Evolutionary conservation across 2,113 vertebrate species (phyloP), one percentile per base, ranked within the genome.

Genomic region (Chaenocephalus aceratus): DNA sequence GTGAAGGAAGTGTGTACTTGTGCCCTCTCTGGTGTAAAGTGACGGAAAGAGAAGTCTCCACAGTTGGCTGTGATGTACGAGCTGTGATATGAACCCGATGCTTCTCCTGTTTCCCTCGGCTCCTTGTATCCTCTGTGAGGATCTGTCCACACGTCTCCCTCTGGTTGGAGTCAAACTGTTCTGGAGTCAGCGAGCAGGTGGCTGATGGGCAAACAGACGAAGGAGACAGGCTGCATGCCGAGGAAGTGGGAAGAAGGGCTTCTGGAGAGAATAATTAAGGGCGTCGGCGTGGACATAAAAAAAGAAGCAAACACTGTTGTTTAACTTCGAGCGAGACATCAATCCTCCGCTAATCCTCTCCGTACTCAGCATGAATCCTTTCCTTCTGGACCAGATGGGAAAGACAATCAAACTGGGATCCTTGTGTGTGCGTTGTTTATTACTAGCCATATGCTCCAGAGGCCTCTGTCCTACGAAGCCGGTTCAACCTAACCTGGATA

Each of bases 171-270:
- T 80, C 84, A 67, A 63, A 74, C 78, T 77, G 77, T 12, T 69
- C 1, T 2, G 36, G 57, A 72, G 70, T 41, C 74, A 11, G 74
- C 45, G 30, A 82, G 75, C 86, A 89, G 89, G 91, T 84, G 89
- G 86, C 78, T 53, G 65, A 69, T 71, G 21, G 89, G 80, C 82
- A 79, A 54, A 67, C 84, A 88, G 82, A 91, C 26, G 84, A 88
- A 86, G 78, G n/a, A 46, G 72, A 83, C 86, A 85, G 80, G 77
- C 85, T 76, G 87, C 74, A 0, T 1, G 26, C n/a, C 13, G 30
- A 52, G 11, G 58, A 66, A 76, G 84, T 62, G 66, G 69, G 83
- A 84, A 74, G 64, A 74, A 60, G 12, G 41, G 44, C 51, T 75
- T 77, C 72, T 83, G 80, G 60, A 84, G 71, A 58, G 82, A 88